phyloP scores from a whole-genome alignment of 2,797 vertebrate species.

The Anniella stebbinsi region DNA sequence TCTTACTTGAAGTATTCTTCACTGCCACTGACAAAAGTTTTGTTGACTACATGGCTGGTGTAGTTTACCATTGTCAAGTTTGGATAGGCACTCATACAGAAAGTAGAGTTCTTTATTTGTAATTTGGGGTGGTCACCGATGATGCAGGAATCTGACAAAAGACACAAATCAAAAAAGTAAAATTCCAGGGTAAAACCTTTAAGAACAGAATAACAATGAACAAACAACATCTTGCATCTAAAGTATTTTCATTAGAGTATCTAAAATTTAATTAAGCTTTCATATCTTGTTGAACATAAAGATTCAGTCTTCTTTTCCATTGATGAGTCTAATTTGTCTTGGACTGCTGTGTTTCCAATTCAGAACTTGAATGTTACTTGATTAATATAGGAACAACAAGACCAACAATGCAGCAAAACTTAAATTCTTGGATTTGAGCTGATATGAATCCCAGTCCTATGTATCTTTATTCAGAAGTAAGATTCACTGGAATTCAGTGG shows the following conservation, averaged over 20 bases:
- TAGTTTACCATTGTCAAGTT: conserved; percentile 92
- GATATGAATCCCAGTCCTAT: neutral
- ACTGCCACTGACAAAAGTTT: conserved; percentile 95
- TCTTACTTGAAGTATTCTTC: conserved; percentile 99
- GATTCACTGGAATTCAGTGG: neutral
- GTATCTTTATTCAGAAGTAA: neutral
- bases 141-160: conserved; percentile 89
- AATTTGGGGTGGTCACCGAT: conserved; percentile 88
- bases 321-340: neutral
- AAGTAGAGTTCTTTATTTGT: conserved; percentile 92
- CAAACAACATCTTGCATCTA: neutral
- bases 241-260: neutral
- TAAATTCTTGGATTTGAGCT: neutral
- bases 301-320: neutral
- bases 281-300: neutral
- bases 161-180: neutral
- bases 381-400: neutral
- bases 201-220: neutral
- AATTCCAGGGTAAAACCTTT: accelerated
- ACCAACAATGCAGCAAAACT: neutral
- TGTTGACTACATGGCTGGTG: conserved; percentile 87
- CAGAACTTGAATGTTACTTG: neutral
- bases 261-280: neutral
- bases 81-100: conserved; percentile 92
- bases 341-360: neutral